These are phyloP conservation scores for Prochilodus magdalenae DNA, from an alignment of 2,113 vertebrate genomes.

Conservation along the genomic window DNA sequence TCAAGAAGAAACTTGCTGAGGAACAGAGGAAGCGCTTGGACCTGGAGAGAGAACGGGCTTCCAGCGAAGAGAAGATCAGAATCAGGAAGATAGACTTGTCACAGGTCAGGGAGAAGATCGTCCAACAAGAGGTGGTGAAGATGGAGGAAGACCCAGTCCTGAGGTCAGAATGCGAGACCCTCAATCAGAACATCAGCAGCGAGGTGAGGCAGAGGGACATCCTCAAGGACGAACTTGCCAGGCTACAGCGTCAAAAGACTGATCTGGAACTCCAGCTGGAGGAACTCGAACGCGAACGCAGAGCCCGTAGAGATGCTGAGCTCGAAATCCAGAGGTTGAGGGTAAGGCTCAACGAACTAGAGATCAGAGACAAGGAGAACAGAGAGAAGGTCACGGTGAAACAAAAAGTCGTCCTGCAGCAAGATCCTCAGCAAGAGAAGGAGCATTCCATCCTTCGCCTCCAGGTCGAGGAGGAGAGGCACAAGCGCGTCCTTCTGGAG, in stretches of 20 bases:
- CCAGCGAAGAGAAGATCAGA: slow-evolving; percentile 86
- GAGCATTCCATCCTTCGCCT: slow-evolving; percentile 89
- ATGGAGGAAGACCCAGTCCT: slow-evolving; percentile 87
- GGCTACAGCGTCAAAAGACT: slow-evolving; percentile 81
- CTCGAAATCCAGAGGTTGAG: slow-evolving; percentile 90
- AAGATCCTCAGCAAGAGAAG: slow-evolving; percentile 95
- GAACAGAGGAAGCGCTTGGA: slow-evolving; percentile 92
- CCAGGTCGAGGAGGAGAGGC: slow-evolving; percentile 91
- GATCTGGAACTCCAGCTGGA: slow-evolving; percentile 92
- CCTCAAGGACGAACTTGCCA: slow-evolving; percentile 84
- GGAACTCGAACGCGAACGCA: slow-evolving; percentile 89
- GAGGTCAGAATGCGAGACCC: slow-evolving; percentile 83
- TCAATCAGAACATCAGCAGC: slow-evolving; percentile 82
- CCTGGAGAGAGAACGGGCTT: slow-evolving; percentile 81
- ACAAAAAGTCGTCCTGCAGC: slow-evolving; percentile 95
- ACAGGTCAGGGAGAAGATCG: slow-evolving; percentile 87
- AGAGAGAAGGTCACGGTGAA: slow-evolving; percentile 91
- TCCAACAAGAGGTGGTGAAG: slow-evolving; percentile 92
- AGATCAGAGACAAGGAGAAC: slow-evolving; percentile 85
- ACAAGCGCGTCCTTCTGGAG: slow-evolving; percentile 87
- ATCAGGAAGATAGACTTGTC: slow-evolving; percentile 88
- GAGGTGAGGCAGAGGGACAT: slow-evolving; percentile 88
- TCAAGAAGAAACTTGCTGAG: slow-evolving; percentile 85
- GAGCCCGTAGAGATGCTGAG: slow-evolving; percentile 87
- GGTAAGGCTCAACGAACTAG: slow-evolving; percentile 83